phyloP scores from a whole-genome alignment of 2,797 vertebrate genomes.

The Aythya fuligula region DNA sequence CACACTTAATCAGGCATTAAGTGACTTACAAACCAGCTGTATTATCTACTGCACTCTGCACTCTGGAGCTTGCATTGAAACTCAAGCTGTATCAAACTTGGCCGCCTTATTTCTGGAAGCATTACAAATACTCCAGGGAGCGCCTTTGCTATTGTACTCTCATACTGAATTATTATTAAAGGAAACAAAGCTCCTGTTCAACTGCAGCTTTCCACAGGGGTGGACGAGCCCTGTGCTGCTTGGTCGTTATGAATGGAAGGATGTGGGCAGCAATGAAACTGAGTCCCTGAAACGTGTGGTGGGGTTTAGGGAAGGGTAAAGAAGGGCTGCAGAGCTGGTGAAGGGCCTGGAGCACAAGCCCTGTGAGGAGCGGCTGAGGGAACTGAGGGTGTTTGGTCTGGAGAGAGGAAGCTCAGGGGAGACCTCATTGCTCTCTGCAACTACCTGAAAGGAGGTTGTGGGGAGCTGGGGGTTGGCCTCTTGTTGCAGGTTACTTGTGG shows the following conservation, averaged over 20 bases:
- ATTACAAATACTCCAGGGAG: background rate
- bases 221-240: background rate
- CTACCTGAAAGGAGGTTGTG: too few relatives aligned
- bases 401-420: too few relatives aligned
- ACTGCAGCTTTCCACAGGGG: background rate
- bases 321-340: too few relatives aligned
- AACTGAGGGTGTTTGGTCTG: too few relatives aligned
- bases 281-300: background rate
- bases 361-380: too few relatives aligned
- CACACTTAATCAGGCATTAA: background rate
- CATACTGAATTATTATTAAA: constrained; percentile 24
- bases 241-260: background rate
- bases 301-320: background rate
- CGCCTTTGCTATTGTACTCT: background rate
- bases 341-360: too few relatives aligned
- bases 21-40: background rate
- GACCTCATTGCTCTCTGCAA: too few relatives aligned
- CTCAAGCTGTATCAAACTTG: fast-evolving
- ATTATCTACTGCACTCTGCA: background rate
- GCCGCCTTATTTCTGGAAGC: constrained; percentile 12
- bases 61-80: background rate
- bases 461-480: too few relatives aligned
- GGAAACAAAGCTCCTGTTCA: constrained; percentile 31
- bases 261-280: too few relatives aligned
- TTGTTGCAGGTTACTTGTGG: too few relatives aligned